These are phyloP conservation scores for Eupithecia subfuscata DNA, from an alignment of 2,888 invertebrate species.

Conservation along the genomic window DNA sequence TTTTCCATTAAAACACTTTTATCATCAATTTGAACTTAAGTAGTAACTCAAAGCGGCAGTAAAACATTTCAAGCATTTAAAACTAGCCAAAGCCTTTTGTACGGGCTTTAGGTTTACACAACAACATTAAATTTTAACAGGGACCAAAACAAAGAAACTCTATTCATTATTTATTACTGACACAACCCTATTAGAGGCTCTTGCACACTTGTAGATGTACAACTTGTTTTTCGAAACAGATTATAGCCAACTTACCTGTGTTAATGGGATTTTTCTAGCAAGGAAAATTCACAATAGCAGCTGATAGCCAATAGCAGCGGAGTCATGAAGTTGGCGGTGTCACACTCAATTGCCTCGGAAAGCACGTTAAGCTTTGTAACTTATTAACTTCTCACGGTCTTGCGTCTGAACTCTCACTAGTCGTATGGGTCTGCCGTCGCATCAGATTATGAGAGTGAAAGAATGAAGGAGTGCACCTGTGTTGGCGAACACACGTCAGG, in stretches of 20 bases:
- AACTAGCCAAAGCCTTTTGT: background rate
- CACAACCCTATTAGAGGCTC: background rate
- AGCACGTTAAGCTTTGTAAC: too few relatives aligned
- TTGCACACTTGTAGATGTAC: background rate
- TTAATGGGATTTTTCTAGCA: background rate
- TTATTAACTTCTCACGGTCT: too few relatives aligned
- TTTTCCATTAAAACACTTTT: background rate
- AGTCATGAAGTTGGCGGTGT: background rate
- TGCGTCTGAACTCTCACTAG: background rate
- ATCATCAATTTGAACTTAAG: background rate
- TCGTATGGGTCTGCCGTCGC: background rate
- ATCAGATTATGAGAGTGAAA: background rate
- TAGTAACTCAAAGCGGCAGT: background rate
- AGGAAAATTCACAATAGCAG: background rate
- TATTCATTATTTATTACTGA: slow-evolving; percentile 10
- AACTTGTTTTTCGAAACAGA: background rate
- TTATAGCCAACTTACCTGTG: background rate
- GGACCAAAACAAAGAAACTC: slow-evolving; percentile 17
- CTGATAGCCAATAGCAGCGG: background rate
- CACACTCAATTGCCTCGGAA: background rate
- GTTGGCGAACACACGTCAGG: too few relatives aligned
- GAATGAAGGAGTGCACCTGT: background rate
- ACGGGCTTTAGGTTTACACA: slow-evolving; percentile 6
- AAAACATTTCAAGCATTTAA: slow-evolving; percentile 7
- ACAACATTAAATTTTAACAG: slow-evolving; percentile 17